Evolutionary conservation across 2,113 vertebrate genomes (phyloP).

Genomic region (Bolborhynchus lineola): DNA sequence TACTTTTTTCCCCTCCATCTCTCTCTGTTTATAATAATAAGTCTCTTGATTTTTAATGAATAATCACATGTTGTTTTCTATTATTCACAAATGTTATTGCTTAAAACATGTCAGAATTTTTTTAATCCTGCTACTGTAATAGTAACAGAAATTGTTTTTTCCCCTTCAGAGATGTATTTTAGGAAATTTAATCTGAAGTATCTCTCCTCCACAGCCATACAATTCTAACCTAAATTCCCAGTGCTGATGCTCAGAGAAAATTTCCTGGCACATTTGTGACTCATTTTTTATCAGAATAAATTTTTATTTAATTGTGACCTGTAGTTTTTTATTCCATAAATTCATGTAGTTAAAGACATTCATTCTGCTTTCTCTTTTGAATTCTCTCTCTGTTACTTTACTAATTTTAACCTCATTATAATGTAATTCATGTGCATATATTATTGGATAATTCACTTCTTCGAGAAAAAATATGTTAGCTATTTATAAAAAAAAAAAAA

Average conservation of each 20-base stretch:
- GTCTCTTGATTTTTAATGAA: background rate
- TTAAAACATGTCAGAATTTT: background rate
- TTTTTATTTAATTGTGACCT: slow-evolving; percentile 18
- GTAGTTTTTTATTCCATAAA: slow-evolving; percentile 10
- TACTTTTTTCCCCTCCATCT: background rate
- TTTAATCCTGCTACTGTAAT: background rate
- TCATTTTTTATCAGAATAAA: background rate
- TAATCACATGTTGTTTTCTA: background rate
- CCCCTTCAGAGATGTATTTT: background rate
- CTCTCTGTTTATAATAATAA: background rate
- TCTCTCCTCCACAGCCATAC: background rate
- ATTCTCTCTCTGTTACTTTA: background rate
- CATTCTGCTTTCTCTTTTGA: background rate
- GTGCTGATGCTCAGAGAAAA: background rate
- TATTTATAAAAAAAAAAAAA: background rate
- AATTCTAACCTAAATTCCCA: background rate
- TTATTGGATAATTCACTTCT: background rate
- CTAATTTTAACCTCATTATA: background rate
- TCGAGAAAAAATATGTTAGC: background rate
- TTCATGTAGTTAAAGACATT: background rate
- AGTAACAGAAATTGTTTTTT: background rate
- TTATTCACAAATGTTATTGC: background rate
- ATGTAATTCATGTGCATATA: background rate
- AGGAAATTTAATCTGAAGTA: background rate
- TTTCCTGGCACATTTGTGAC: background rate